These are phyloP conservation scores for Liodrosophila aerea DNA, from an alignment of 2,888 invertebrate species.

Conservation along the genomic window DNA sequence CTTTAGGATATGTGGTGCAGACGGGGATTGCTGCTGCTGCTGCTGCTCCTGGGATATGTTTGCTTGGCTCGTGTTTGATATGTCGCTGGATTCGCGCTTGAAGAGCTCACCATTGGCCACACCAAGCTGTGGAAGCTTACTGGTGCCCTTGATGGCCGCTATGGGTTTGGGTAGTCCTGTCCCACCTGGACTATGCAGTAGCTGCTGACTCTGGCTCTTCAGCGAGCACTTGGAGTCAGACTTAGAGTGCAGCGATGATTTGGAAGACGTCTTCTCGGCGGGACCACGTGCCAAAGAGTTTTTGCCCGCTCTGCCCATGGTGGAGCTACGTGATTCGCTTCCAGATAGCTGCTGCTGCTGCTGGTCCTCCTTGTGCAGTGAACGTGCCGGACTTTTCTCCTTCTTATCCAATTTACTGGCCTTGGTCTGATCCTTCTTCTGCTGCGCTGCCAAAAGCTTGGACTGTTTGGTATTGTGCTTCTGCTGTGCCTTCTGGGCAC, in stretches of 20 bases:
- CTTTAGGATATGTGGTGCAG: constrained; percentile 69
- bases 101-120: constrained; percentile 58
- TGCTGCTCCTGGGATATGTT: constrained; percentile 64
- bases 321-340: constrained; percentile 74
- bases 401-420: constrained; percentile 78
- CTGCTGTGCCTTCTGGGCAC: constrained; percentile 61
- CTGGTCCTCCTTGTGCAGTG: constrained; percentile 76
- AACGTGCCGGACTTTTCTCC: constrained; percentile 82
- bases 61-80: constrained; percentile 66
- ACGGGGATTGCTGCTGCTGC: constrained; percentile 35
- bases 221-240: constrained; percentile 80
- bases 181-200: constrained; percentile 78
- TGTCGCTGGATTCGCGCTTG: constrained; percentile 84
- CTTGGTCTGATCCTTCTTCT: constrained; percentile 74
- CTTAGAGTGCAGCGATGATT: constrained; percentile 78
- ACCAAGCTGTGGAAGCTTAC: constrained; percentile 86
- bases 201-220: constrained; percentile 61
- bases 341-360: constrained; percentile 40
- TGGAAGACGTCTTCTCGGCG: constrained; percentile 82
- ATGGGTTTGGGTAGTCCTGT: constrained; percentile 95
- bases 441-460: constrained; percentile 78
- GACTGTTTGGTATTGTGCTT: constrained; percentile 79
- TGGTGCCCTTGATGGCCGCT: constrained; percentile 94
- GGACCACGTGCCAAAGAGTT: constrained; percentile 80
- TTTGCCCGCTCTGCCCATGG: constrained; percentile 76